Conservation (phyloP, 2,797 vertebrate genomes). For the Spheniscus humboldti region DNA sequence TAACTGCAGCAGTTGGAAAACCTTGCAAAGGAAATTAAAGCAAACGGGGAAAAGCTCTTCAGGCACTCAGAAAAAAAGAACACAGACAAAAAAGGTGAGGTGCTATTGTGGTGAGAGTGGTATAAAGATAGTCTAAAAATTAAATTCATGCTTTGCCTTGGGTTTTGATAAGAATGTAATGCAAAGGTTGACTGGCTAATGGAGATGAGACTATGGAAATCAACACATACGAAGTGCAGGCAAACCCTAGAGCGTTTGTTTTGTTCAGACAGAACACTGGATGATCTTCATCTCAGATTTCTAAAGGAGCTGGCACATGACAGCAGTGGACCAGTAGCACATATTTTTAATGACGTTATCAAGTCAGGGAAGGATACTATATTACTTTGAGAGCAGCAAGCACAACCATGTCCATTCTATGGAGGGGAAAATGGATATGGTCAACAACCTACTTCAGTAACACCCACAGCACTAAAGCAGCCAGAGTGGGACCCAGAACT, state of each 20-base stretch:
- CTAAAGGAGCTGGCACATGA: background rate
- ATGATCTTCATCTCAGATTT: background rate
- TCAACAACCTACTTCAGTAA: background rate
- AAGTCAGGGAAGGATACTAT: background rate
- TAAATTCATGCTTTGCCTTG: background rate
- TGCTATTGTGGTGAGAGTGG: background rate
- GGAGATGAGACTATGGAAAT: background rate
- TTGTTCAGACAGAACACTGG: background rate
- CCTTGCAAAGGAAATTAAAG: background rate
- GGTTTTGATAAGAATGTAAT: background rate
- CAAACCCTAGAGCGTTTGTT: background rate
- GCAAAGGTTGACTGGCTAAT: background rate
- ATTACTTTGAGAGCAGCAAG: rapidly evolving
- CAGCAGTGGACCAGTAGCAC: background rate
- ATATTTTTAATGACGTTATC: background rate
- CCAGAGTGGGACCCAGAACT: background rate
- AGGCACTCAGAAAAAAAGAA: background rate
- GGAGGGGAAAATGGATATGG: background rate
- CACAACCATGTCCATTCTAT: rapidly evolving
- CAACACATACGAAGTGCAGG: background rate
- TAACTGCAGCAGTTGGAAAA: background rate
- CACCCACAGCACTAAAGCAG: background rate
- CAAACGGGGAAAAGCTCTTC: background rate
- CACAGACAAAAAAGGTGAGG: background rate
- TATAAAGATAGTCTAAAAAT: background rate